Percentiles rank a stretch among this genome's conserved stretches.
These are phyloP conservation scores for Malurus melanocephalus DNA, from an alignment of 2,113 vertebrate species.

Conservation along the genomic window DNA sequence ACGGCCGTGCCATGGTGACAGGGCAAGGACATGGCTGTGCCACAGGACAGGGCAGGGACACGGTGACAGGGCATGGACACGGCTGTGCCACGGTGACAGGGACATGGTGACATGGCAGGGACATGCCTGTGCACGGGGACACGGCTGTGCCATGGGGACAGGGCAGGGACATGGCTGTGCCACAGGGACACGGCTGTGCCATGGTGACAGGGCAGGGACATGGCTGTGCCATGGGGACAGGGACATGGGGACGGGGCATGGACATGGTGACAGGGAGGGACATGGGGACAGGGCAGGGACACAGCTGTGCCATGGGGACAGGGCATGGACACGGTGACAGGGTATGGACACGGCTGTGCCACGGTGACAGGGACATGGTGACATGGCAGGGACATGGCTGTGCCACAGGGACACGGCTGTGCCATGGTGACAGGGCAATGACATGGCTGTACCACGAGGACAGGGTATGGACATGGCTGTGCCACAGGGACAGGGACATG, in stretches of 20 bases:
- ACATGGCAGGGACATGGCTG: too few relatives aligned
- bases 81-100: too few relatives aligned
- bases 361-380: too few relatives aligned
- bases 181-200: neutral
- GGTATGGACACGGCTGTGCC: neutral
- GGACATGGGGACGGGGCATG: too few relatives aligned
- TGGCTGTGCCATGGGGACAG: neutral
- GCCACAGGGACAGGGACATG: too few relatives aligned
- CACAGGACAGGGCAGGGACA: too few relatives aligned
- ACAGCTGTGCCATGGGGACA: neutral
- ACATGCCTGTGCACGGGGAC: neutral
- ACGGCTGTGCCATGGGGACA: fast-evolving
- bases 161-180: fast-evolving
- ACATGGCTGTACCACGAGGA: too few relatives aligned
- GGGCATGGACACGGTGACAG: fast-evolving
- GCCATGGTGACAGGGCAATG: too few relatives aligned
- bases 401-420: too few relatives aligned
- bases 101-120: fast-evolving
- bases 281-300: fast-evolving
- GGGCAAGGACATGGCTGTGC: neutral
- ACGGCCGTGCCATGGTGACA: neutral
- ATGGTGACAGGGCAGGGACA: fast-evolving
- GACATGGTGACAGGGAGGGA: fast-evolving
- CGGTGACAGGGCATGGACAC: too few relatives aligned
- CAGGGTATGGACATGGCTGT: too few relatives aligned